These are phyloP conservation scores for Cyanoramphus novaezelandiae DNA, from an alignment of 2,113 vertebrate genomes.

Conservation along the genomic window DNA sequence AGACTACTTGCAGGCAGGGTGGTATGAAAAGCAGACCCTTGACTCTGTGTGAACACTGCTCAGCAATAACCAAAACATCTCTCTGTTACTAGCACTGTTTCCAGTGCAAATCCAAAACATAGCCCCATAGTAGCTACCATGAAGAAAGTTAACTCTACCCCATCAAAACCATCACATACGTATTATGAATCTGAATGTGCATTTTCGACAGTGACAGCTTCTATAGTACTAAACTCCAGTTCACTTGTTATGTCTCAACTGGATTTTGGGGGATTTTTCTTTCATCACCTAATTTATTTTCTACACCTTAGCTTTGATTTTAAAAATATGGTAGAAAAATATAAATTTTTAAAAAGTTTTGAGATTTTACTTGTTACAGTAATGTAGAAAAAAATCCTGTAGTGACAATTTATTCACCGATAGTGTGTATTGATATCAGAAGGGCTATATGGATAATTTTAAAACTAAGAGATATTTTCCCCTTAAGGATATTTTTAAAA, in stretches of 20 bases:
- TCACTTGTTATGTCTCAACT: neutral
- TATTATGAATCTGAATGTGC: neutral
- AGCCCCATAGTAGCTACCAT: neutral
- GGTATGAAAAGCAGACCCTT: neutral
- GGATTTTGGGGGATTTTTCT: neutral
- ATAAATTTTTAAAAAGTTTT: neutral
- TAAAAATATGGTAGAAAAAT: neutral
- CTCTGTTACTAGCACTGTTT: neutral
- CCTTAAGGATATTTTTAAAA: neutral
- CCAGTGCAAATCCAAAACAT: neutral
- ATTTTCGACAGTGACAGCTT: neutral
- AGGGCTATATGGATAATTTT: neutral
- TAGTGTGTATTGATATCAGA: neutral
- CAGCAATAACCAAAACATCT: neutral
- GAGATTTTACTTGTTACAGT: neutral
- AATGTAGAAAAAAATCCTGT: neutral
- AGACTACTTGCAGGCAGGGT: neutral
- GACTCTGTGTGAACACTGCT: neutral
- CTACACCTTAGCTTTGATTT: neutral
- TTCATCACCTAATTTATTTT: neutral
- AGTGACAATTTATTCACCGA: neutral
- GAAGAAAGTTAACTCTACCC: neutral
- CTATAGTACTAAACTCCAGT: neutral
- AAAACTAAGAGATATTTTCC: neutral
- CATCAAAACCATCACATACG: neutral